Evolutionary conservation across 2,113 vertebrate genomes (phyloP).

Genomic region (Sisor rabdophorus): DNA sequence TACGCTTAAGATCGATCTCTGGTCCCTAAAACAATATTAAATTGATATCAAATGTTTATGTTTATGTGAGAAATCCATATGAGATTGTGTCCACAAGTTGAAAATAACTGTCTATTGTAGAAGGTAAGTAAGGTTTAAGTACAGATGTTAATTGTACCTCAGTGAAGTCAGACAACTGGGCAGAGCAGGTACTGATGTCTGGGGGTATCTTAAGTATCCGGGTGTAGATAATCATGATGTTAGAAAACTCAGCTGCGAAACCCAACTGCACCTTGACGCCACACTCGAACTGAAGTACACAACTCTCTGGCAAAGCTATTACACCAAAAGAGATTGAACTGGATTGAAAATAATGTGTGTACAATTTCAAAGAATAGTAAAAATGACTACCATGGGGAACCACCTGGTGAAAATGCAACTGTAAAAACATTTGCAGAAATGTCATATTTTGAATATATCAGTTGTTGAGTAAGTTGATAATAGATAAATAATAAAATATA

Average conservation of each 20-base stretch:
- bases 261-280: slow-evolving; percentile 78
- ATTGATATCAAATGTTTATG: neutral
- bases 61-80: neutral
- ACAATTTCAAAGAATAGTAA: neutral
- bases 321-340: slow-evolving; percentile 2
- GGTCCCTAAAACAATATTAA: slow-evolving; percentile 64
- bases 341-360: neutral
- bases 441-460: neutral
- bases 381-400: neutral
- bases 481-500: too few species aligned
- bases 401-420: neutral
- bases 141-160: slow-evolving; percentile 58
- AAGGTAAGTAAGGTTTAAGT: neutral
- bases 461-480: too few species aligned
- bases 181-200: slow-evolving; percentile 68
- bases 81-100: neutral
- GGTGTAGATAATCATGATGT: slow-evolving; percentile 83
- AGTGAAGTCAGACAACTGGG: slow-evolving; percentile 74
- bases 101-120: neutral
- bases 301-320: slow-evolving; percentile 73
- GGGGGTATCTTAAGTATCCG: slow-evolving; percentile 67
- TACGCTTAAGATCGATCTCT: slow-evolving; percentile 76
- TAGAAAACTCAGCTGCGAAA: slow-evolving; percentile 84
- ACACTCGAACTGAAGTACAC: slow-evolving; percentile 70
- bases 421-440: neutral